A percentile compares a stretch with the other conserved stretches of the same genome.
Conservation (phyloP, 2,797 vertebrate genomes). For the Rhynchonycteris naso region DNA sequence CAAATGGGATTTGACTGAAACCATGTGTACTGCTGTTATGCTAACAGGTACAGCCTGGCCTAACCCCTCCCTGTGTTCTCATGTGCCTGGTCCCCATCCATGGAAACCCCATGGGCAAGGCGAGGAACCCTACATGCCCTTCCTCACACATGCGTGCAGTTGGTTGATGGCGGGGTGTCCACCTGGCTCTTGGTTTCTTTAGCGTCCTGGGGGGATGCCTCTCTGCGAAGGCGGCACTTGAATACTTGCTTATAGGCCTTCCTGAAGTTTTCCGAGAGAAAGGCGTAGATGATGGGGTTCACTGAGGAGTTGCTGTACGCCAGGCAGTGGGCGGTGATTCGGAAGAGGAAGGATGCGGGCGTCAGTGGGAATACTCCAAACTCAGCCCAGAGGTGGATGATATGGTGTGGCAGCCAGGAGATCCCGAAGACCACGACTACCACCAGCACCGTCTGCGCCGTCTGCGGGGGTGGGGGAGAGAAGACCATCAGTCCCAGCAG, state of each 20-base stretch:
- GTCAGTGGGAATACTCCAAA: slow-evolving; percentile 97
- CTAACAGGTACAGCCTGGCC: neutral
- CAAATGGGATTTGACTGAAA: neutral
- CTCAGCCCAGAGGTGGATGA: slow-evolving; percentile 96
- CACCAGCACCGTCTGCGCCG: slow-evolving; percentile 96
- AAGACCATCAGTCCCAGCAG: neutral
- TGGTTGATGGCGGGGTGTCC: slow-evolving; percentile 94
- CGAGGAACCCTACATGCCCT: neutral
- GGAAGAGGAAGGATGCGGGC: slow-evolving; percentile 95
- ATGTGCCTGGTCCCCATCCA: neutral
- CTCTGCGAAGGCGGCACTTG: slow-evolving; percentile 88
- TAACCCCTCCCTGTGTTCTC: neutral
- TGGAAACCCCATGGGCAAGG: too few species aligned
- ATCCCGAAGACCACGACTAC: slow-evolving; percentile 98
- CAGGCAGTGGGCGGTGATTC: slow-evolving; percentile 95
- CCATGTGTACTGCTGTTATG: neutral
- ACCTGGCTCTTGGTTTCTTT: slow-evolving; percentile 92
- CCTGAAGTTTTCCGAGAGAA: slow-evolving; percentile 98
- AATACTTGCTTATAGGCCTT: slow-evolving; percentile 98
- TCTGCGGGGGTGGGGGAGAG: slow-evolving; percentile 61
- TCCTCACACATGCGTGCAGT: slow-evolving; percentile 94
- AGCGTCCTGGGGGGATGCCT: slow-evolving; percentile 87
- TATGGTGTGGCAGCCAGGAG: slow-evolving; percentile 97
- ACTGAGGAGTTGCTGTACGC: slow-evolving; percentile 99
- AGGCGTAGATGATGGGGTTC: slow-evolving; percentile 98